phyloP scores from a whole-genome alignment of 1,140 invertebrate species.

The Drosophila chauvacae region DNA sequence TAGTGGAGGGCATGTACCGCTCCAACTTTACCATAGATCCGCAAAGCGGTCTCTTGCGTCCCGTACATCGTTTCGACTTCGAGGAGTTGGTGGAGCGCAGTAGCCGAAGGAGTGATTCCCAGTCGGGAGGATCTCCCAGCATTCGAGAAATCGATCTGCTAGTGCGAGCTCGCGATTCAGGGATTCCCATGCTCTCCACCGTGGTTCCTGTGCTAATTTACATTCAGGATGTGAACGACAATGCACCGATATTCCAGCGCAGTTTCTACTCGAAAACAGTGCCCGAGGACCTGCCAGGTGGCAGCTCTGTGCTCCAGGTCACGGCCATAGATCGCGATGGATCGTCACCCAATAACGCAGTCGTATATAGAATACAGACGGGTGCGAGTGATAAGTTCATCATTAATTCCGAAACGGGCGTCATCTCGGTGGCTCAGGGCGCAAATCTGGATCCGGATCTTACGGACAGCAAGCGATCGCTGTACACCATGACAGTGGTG shows the following conservation, averaged over 20 bases:
- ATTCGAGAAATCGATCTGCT: slow-evolving; percentile 90
- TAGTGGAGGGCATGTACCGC: slow-evolving; percentile 90
- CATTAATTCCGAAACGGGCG: slow-evolving; percentile 92
- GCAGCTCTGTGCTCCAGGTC: slow-evolving; percentile 92
- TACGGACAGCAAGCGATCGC: slow-evolving; percentile 90
- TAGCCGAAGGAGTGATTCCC: slow-evolving; percentile 21
- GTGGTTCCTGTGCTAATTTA: slow-evolving; percentile 92
- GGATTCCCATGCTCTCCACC: slow-evolving; percentile 90
- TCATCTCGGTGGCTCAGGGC: slow-evolving; percentile 93
- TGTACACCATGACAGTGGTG: slow-evolving; percentile 89
- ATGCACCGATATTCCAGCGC: slow-evolving; percentile 92
- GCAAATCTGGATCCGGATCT: slow-evolving; percentile 95
- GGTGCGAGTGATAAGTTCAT: slow-evolving; percentile 97
- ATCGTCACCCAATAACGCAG: slow-evolving; percentile 92
- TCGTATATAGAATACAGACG: slow-evolving; percentile 94
- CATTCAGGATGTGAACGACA: slow-evolving; percentile 95
- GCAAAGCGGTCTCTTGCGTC: slow-evolving; percentile 89
- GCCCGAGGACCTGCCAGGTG: slow-evolving; percentile 92
- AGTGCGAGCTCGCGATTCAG: slow-evolving; percentile 92
- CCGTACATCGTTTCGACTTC: slow-evolving; percentile 90
- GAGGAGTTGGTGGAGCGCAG: slow-evolving; percentile 86
- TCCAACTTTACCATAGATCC: slow-evolving; percentile 93
- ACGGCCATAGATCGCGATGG: slow-evolving; percentile 93
- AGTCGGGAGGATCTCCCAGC: slow-evolving; percentile 83
- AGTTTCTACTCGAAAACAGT: slow-evolving; percentile 90